phyloP scores from a whole-genome alignment of 1,140 invertebrate genomes.

The Paraescarpia echinospica region DNA sequence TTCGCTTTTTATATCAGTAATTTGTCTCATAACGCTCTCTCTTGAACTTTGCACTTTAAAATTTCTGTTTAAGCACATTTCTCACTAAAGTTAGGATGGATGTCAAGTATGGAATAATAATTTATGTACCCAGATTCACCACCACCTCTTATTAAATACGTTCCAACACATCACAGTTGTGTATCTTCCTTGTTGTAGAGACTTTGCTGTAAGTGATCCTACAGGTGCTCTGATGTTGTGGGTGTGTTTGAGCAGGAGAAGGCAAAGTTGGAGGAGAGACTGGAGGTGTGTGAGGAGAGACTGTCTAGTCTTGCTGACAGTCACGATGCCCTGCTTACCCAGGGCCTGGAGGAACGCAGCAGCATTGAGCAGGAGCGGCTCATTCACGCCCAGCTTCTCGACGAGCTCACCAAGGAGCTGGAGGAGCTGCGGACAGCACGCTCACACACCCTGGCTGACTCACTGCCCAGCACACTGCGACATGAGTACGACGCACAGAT shows the following conservation, averaged over 20 bases:
- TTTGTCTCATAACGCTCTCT: too few relatives aligned
- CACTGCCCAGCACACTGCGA: conserved; percentile 25
- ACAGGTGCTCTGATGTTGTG: too few relatives aligned
- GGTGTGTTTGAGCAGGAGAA: conserved; percentile 55
- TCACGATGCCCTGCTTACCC: conserved; percentile 61
- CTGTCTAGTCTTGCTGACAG: conserved; percentile 64
- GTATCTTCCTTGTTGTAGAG: too few relatives aligned
- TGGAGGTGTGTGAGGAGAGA: conserved; percentile 64
- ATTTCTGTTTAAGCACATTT: too few relatives aligned
- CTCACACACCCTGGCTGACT: conserved; percentile 35
- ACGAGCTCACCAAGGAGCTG: conserved; percentile 49
- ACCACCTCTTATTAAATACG: too few relatives aligned
- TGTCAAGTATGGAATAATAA: too few relatives aligned
- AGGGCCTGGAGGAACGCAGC: conserved; percentile 63
- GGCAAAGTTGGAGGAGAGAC: conserved; percentile 58
- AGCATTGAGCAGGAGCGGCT: conserved; percentile 59
- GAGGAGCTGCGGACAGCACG: conserved; percentile 48
- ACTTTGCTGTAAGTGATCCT: too few relatives aligned
- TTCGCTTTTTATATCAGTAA: too few relatives aligned
- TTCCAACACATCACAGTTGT: too few relatives aligned
- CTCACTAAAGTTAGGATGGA: too few relatives aligned
- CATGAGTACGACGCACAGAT: conserved; percentile 26
- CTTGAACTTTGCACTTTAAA: too few relatives aligned
- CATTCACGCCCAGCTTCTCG: conserved; percentile 50
- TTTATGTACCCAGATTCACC: too few relatives aligned